Evolutionary conservation across 1,140 invertebrate species (phyloP).

Genomic region (Thaumetopoea pityocampa): DNA sequence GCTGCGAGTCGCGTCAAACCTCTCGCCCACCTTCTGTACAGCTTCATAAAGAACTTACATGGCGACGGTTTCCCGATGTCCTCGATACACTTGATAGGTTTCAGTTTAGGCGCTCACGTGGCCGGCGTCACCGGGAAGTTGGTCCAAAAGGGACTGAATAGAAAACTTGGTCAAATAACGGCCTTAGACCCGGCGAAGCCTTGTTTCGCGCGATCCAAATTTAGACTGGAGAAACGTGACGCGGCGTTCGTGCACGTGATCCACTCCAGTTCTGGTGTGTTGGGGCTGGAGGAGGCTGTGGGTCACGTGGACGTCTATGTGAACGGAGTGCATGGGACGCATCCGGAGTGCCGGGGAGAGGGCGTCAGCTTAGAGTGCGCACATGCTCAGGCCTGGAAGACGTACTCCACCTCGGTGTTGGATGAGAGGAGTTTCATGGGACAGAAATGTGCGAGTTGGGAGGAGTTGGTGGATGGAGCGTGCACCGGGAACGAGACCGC

Average conservation of each 20-base stretch:
- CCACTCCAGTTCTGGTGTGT: constrained; percentile 63
- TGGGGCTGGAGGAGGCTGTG: constrained; percentile 59
- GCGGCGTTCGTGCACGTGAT: constrained; percentile 72
- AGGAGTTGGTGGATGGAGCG: constrained; percentile 27
- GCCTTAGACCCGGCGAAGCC: constrained; percentile 84
- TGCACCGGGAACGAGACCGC: constrained; percentile 40
- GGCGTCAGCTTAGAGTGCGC: constrained; percentile 47
- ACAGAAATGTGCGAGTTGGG: constrained; percentile 37
- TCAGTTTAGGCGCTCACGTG: constrained; percentile 87
- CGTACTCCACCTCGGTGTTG: constrained; percentile 40
- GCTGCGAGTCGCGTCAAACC: constrained; percentile 43
- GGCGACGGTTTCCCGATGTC: constrained; percentile 53
- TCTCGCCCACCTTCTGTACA: constrained; percentile 38
- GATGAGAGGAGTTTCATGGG: constrained; percentile 32
- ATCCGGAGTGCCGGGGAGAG: constrained; percentile 44
- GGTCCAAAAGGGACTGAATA: constrained; percentile 72
- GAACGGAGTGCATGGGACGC: constrained; percentile 40
- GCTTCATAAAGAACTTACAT: constrained; percentile 40
- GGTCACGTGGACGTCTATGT: constrained; percentile 60
- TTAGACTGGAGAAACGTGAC: constrained; percentile 56
- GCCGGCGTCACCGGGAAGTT: constrained; percentile 83
- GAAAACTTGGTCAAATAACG: constrained; percentile 83
- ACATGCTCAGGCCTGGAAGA: constrained; percentile 48
- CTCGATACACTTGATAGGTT: constrained; percentile 84
- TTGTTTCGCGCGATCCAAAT: constrained; percentile 72